Evolutionary conservation across 1,140 invertebrate genomes (phyloP), one percentile per base, ranked within the genome.

Genomic region (Lysiphlebus fabarum): DNA sequence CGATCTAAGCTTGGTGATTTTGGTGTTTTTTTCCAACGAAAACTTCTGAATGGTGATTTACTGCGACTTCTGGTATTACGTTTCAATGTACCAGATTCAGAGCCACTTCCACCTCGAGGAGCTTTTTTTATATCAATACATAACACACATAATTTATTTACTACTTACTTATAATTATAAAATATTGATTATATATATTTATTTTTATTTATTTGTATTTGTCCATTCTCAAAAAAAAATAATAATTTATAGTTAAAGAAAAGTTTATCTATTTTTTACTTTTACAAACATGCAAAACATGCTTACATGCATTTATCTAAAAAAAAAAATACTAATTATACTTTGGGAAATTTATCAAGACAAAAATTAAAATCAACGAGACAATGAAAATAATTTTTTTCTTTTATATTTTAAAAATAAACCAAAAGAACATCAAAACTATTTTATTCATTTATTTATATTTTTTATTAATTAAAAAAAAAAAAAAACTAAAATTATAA

Each of bases 1-100:
- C 72, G 85, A 70, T 80, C 78, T 72, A 80, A 73, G 65, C 78
- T 80, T 58, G 78, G 78, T 58, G 78, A 80, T 62, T 80, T 80
- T 48, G 76, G 68, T 0, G 74, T 70, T 54, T 89, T 90, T 84
- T 91, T 91, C 90, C 91, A 93, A 58, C 90, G 85, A 84, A 93
- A 93, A 78, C 90, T 92, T 67, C 91, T 82, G 85, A 95, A 95
- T 51, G 91, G 91, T 61, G 90, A 93, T 80, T 93, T 95, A 81
- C 91, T 93, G 65, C 91, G 85, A 62, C 87, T 91, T 64, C 87
- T 85, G 75, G 88, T 85, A 82, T 90, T 90, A 80, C 87, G 84
- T 63, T 74, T 77, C 65, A 78, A 69, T 41, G 76, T 75, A 67
- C 76, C 72, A 55, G 73, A 73, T 59, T 78, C 76, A 42, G 75